These are phyloP conservation scores for Liopterus haemorrhoidalis DNA, from an alignment of 2,888 invertebrate genomes.

Conservation along the genomic window DNA sequence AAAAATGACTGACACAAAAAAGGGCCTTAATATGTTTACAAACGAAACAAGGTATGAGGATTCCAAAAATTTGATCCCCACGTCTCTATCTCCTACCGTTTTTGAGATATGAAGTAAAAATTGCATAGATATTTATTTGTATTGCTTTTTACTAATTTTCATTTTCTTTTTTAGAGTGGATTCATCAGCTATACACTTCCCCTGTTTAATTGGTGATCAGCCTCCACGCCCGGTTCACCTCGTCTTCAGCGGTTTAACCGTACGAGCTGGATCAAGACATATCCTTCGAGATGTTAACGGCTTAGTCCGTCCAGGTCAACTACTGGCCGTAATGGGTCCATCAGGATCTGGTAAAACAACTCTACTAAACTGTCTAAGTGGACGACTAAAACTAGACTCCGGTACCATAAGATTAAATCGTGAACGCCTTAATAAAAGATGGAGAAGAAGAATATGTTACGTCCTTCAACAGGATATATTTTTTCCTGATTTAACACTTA, in stretches of 20 bases:
- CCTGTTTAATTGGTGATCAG: constrained; percentile 51
- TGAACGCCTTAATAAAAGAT: constrained; percentile 43
- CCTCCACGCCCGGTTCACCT: constrained; percentile 58
- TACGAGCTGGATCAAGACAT: constrained; percentile 48
- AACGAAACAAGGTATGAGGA: no score
- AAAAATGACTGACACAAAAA: no score
- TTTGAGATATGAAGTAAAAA: not conserved
- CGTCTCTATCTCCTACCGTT: constrained; percentile 4
- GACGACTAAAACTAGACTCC: constrained; percentile 59
- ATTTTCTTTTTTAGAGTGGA: constrained; percentile 51
- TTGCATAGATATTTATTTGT: constrained; percentile 2
- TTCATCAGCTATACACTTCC: constrained; percentile 54
- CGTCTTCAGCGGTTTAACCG: constrained; percentile 59
- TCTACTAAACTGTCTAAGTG: constrained; percentile 67
- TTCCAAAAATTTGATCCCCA: no score
- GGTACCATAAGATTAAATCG: constrained; percentile 51
- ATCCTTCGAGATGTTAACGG: constrained; percentile 69
- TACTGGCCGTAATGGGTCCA: constrained; percentile 77
- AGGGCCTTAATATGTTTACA: no score
- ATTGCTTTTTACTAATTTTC: constrained; percentile 6
- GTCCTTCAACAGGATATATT: constrained; percentile 78
- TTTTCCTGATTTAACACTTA: constrained; percentile 69
- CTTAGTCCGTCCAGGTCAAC: constrained; percentile 67
- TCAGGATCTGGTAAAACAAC: constrained; percentile 77
- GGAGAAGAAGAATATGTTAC: constrained; percentile 72